Evolutionary conservation across 2,888 invertebrate species (phyloP), one percentile per base, ranked within the genome.

Genomic region (Ephialtes manifestator): DNA sequence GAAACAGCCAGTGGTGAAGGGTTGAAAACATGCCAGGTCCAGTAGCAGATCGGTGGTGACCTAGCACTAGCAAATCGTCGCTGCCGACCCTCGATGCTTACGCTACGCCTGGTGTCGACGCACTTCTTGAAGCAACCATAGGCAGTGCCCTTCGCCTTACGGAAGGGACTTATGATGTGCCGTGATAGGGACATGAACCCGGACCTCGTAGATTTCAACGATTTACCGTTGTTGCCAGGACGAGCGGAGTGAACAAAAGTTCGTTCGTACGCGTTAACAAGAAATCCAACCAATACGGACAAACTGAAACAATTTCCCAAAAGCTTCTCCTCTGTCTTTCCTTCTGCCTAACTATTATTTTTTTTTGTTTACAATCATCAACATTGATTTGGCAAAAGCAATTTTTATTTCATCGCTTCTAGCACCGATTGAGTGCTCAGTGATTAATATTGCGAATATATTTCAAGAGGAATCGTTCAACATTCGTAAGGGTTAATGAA

Each of bases 121-220:
- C 98, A 98, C 95, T 98, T 98, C 95, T 95, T 98, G 95, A 98
- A 98, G 95, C 98, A 98, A 95, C 98, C 98, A 96, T 98, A 97
- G 97, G 96, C 96, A 94, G 90, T 78, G 91, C 90, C 90, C 92
- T 91, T 90, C 87, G 91, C 90, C 92, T 92, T 80, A 87, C 91
- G 93, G 92, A 92, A 94, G 93, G 95, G 92, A 93, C 93, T 96
- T 96, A 96, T 97, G 96, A 96, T 96, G 97, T 97, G 97, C 95
- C 96, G 97, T 91, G 97, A 97, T 95, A 95, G 97, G 95, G 97
- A 97, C 96, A 97, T 97, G 97, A 95, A 95, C 94, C 95, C 94
- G 92, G 93, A 93, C 92, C 90, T 91, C 89, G 87, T 88, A 85
- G 82, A 86, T 85, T 83, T 87, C 76, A 79, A 82, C 83, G 55